These are phyloP conservation scores for Petrosia ficiformis DNA, from an alignment of 37 sponge, comb jelly and placozoan genomes.

Conservation along the genomic window DNA sequence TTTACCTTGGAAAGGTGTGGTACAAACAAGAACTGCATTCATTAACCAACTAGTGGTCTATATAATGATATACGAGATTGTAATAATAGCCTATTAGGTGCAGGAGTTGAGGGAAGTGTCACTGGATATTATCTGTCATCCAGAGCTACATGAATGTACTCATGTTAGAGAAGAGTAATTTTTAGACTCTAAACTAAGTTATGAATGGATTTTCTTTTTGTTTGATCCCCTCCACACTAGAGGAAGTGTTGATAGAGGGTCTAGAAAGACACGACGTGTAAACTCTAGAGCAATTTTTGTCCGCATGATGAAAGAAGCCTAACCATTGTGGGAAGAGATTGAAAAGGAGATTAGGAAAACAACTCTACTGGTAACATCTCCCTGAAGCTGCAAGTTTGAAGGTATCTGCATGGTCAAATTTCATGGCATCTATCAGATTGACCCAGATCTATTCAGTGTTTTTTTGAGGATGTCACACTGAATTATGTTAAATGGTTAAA, in stretches of 20 bases:
- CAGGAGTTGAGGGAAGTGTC: conserved; percentile 80
- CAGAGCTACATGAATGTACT: conserved; percentile 33
- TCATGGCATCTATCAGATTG: too few relatives aligned
- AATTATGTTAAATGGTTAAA: too few relatives aligned
- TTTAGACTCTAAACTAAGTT: not conserved
- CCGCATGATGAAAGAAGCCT: conserved; percentile 80
- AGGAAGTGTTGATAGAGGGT: conserved; percentile 86
- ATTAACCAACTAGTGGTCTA: too few relatives aligned
- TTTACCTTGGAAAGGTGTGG: too few relatives aligned
- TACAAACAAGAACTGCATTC: too few relatives aligned
- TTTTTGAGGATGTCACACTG: too few relatives aligned
- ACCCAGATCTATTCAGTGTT: too few relatives aligned
- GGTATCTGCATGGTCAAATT: too few relatives aligned
- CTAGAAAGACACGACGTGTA: conserved; percentile 65
- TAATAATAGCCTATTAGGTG: conserved; percentile 84
- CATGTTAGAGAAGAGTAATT: conserved; percentile 69
- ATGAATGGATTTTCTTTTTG: conserved; percentile 19
- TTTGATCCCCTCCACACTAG: conserved; percentile 74
- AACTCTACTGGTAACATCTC: conserved; percentile 47
- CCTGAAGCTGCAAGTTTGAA: too few relatives aligned
- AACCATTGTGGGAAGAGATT: conserved; percentile 63
- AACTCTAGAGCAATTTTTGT: conserved; percentile 52
- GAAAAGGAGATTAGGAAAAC: conserved; percentile 53
- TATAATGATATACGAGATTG: conserved; percentile 48
- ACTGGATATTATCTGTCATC: conserved; percentile 66